phyloP scores from a whole-genome alignment of 2,113 vertebrate genomes.

The Tetrao urogallus region DNA sequence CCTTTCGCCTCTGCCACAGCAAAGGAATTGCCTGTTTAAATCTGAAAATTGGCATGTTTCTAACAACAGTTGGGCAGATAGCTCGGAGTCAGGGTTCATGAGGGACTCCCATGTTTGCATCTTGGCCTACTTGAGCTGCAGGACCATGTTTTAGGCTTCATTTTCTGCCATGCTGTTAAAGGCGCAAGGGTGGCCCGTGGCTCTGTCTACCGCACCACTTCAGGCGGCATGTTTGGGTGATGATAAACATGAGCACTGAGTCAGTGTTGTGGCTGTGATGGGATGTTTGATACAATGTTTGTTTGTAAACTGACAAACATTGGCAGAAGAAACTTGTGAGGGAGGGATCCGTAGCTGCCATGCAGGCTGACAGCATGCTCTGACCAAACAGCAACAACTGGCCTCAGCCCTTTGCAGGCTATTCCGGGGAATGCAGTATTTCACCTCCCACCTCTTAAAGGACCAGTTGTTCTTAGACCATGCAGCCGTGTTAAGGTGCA shows the following conservation, averaged over 20 bases:
- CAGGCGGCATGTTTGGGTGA: accelerated
- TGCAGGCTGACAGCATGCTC: not conserved
- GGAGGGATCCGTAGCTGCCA: not conserved
- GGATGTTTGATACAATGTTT: not conserved
- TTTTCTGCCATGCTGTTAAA: not conserved
- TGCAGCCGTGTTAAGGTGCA: accelerated
- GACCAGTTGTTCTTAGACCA: not conserved
- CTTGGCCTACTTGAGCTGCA: not conserved
- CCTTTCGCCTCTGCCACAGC: accelerated
- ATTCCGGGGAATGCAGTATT: not conserved
- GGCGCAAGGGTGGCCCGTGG: accelerated
- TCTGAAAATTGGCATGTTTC: not conserved
- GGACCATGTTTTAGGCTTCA: not conserved
- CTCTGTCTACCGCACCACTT: not conserved
- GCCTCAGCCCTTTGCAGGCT: not conserved
- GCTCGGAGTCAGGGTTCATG: not conserved
- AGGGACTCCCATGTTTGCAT: not conserved
- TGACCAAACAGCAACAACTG: not conserved
- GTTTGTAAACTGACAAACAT: not conserved
- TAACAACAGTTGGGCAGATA: not conserved
- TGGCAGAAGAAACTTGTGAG: not conserved
- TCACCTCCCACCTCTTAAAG: not conserved
- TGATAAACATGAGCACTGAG: not conserved
- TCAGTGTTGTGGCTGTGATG: not conserved
- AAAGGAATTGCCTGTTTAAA: not conserved